Base-by-base conservation (phyloP, 53 echinoderm and acorn worm species). In the Paracentrotus lividus region DNA sequence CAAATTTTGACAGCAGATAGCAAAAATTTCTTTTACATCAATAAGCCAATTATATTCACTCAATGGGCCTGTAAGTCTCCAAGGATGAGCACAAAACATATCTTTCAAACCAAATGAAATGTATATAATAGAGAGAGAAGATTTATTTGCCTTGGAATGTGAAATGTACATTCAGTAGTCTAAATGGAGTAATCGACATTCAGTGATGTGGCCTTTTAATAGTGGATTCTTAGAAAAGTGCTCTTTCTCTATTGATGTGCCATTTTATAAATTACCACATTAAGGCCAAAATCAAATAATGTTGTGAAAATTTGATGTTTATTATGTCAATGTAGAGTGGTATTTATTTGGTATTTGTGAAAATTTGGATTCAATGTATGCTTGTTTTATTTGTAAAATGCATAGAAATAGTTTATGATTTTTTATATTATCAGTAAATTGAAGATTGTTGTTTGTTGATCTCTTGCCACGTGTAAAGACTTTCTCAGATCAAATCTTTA, bases 61-160 rank as follows among this genome's bases (percentile, higher is more conserved):
- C 18, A 15, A 13, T 54, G 13, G 18, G 18, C 54, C 64, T 59
- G 21, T 6, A 5, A n/a, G 59, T 8, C 10, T 10, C 10, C 29
- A 29, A 64, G 64, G 29, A 29, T 31, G 64, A 64, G 31, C 10
- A 29, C 64, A 29, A 9, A 12, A 34, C 16, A 5, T 12, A n/a
- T 38, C 16, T 72, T 40, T 72, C 72, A 72, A 36, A 18, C 10
- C 40, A 1, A 40, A 36, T 72, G 18, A 72, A 38, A 64, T 64
- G 38, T 72, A 38, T 18, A 36, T n/a, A n/a, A n/a, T 72, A 72
- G 31, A 29, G 38, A 36, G 34, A 38, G 14, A n/a, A n/a, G n/a
- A n/a, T n/a, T n/a, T n/a, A n/a, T n/a, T 72, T 72, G 72, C 72
- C 72, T 72, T 40, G 72, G 16, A 72, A 40, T 32, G 72, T 40